These are phyloP conservation scores for Camponotus pennsylvanicus DNA, from an alignment of 1,140 invertebrate species.

Conservation along the genomic window DNA sequence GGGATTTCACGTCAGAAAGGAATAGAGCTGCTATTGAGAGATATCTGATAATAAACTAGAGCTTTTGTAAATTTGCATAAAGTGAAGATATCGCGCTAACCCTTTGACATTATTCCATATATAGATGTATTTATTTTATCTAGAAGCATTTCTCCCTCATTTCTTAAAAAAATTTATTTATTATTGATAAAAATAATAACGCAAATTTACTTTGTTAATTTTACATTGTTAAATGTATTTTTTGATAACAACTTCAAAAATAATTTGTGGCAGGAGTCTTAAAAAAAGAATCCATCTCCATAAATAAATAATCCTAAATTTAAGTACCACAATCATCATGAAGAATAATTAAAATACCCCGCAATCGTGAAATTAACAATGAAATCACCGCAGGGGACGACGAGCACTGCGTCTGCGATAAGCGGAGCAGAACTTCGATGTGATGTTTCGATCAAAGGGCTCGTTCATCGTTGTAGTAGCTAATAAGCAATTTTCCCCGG, in stretches of 20 bases:
- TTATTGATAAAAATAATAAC: neutral
- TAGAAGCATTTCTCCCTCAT: neutral
- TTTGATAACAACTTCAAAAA: neutral
- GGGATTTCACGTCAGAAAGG: neutral
- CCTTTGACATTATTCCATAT: neutral
- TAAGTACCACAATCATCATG: neutral
- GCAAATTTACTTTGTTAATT: neutral
- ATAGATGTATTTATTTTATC: neutral
- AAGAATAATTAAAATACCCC: neutral
- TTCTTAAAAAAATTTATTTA: neutral
- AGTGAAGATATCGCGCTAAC: neutral
- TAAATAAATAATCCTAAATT: neutral
- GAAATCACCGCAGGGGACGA: neutral
- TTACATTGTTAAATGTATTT: too few species aligned
- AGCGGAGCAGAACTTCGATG: neutral
- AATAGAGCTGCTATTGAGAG: neutral
- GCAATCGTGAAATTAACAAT: neutral
- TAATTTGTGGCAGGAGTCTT: neutral
- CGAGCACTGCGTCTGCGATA: neutral
- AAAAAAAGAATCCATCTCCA: neutral
- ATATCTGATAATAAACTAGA: neutral
- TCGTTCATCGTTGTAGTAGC: neutral
- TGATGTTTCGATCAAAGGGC: constrained; percentile 28
- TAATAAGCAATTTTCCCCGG: constrained; percentile 53
- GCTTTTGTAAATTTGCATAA: neutral